Conservation (phyloP, 1,140 invertebrate species). For the Venustaconcha ellipsiformis region DNA sequence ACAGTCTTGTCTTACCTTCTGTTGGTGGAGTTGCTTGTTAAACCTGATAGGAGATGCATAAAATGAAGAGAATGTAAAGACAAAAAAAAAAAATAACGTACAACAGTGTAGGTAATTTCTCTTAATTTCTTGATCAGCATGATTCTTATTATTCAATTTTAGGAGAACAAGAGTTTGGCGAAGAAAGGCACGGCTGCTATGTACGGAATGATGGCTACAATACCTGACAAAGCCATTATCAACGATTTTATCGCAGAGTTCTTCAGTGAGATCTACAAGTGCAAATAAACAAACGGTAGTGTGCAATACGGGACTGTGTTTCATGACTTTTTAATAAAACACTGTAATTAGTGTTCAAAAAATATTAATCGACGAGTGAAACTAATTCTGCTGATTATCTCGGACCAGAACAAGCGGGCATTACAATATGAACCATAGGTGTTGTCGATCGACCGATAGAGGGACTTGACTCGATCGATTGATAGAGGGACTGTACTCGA, state of each 20-base stretch:
- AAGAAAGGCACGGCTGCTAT: conserved; percentile 60
- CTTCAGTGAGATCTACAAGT: conserved; percentile 64
- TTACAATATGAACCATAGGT: too few relatives aligned
- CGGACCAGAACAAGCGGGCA: too few relatives aligned
- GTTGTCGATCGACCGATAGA: too few relatives aligned
- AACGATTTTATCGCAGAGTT: conserved; percentile 64
- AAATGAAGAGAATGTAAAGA: background rate
- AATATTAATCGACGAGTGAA: too few relatives aligned
- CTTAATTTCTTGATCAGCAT: background rate
- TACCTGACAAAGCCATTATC: conserved; percentile 63
- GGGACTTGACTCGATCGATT: too few relatives aligned
- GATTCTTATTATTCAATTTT: conserved; percentile 18
- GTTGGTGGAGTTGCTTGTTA: background rate
- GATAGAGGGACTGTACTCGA: too few relatives aligned
- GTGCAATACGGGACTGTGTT: background rate
- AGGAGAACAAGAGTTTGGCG: conserved; percentile 49
- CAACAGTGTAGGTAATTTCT: background rate
- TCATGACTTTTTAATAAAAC: too few relatives aligned
- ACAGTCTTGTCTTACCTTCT: background rate
- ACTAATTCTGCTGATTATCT: too few relatives aligned
- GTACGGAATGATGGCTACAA: conserved; percentile 64
- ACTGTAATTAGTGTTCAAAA: too few relatives aligned
- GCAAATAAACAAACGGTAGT: conserved; percentile 12
- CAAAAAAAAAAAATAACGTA: background rate
- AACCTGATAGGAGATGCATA: background rate